A percentile compares a stretch with the other conserved stretches of the same genome.
phyloP scores from a whole-genome alignment of 2,888 invertebrate genomes.

The Tenthredo livida region DNA sequence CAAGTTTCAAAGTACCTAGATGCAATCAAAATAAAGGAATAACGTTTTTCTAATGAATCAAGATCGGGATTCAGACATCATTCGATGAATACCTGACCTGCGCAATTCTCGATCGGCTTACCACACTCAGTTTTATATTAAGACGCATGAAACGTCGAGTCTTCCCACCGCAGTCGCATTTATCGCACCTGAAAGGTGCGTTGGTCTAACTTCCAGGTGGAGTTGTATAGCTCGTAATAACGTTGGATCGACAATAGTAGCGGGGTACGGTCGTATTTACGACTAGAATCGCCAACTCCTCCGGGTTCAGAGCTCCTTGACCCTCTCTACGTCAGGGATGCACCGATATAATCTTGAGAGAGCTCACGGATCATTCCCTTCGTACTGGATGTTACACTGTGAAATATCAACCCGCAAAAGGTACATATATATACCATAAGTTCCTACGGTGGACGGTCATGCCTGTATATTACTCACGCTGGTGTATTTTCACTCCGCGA shows the following conservation, averaged over 20 bases:
- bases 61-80: background rate
- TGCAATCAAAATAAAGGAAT: background rate
- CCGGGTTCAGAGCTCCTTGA: constrained; percentile 73
- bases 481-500: constrained; percentile 77
- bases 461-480: constrained; percentile 78
- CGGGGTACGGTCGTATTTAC: constrained; percentile 73
- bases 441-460: constrained; percentile 51
- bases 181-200: constrained; percentile 34
- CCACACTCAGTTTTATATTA: constrained; percentile 12
- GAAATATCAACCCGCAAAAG: constrained; percentile 73
- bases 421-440: constrained; percentile 5
- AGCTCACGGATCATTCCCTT: constrained; percentile 73
- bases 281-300: constrained; percentile 71
- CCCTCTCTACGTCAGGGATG: constrained; percentile 63
- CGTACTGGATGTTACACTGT: constrained; percentile 67
- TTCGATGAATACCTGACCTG: background rate
- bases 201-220: constrained; percentile 30
- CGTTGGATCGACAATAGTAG: constrained; percentile 72
- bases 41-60: background rate
- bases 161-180: constrained; percentile 14
- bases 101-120: background rate
- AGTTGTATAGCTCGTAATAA: constrained; percentile 41
- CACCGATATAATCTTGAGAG: constrained; percentile 73
- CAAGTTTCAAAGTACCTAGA: too few relatives aligned
- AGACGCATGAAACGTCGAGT: constrained; percentile 28